These are phyloP conservation scores for Sorex fumeus DNA, from an alignment of 2,113 vertebrate species.

Conservation along the genomic window DNA sequence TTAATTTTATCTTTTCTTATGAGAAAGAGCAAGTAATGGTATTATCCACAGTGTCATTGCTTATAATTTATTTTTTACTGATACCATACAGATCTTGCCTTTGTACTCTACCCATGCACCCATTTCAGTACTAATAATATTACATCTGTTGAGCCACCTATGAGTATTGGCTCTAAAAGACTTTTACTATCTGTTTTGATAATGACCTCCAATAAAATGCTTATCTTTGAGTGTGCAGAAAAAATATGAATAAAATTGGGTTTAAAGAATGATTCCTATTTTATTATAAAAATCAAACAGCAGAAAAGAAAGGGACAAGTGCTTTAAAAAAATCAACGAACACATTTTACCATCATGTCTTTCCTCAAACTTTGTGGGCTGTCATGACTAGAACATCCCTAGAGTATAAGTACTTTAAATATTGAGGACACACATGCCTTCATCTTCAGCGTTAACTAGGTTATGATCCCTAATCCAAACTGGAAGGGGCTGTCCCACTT, in stretches of 20 bases:
- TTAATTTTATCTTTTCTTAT: neutral
- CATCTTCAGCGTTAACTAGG: no score
- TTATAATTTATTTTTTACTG: neutral
- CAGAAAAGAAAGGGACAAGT: no score
- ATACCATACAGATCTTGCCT: neutral
- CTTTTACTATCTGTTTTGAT: neutral
- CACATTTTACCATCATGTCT: neutral
- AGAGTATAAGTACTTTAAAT: neutral
- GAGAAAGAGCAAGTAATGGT: neutral
- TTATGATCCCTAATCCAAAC: neutral
- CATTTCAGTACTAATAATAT: neutral
- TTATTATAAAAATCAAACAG: neutral
- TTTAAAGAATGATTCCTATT: neutral
- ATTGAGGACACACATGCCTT: neutral
- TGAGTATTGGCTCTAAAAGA: neutral
- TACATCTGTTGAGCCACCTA: neutral
- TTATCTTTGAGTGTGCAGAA: neutral
- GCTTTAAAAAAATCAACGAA: neutral
- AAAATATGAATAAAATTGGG: neutral
- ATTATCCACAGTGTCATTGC: neutral
- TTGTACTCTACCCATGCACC: neutral
- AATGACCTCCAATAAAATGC: neutral
- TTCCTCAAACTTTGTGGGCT: neutral
- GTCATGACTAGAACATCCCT: neutral
- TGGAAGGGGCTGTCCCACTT: neutral